A percentile compares a stretch with the other conserved stretches of the same genome.
phyloP scores from a whole-genome alignment of 2,113 vertebrate genomes.

The Nothocercus julius region DNA sequence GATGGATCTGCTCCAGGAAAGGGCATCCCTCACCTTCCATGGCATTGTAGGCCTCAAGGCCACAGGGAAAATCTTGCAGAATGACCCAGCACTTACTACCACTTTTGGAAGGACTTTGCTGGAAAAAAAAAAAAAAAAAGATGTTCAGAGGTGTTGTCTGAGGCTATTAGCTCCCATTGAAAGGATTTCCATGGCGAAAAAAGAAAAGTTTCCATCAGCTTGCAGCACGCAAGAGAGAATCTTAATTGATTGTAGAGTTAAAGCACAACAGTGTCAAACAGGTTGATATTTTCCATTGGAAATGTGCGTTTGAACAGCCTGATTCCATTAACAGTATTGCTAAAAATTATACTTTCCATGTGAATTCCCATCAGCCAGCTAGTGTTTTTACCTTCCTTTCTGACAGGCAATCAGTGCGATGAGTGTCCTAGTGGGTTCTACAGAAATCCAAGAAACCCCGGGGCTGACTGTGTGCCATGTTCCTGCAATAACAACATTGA shows the following conservation, averaged over 20 bases:
- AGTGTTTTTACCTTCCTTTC: not conserved
- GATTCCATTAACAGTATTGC: not conserved
- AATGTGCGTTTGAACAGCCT: not conserved
- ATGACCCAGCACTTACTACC: not conserved
- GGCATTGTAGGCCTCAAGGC: not conserved
- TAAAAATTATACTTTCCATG: not conserved
- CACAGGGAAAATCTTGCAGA: not conserved
- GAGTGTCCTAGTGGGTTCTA: constrained; percentile 84
- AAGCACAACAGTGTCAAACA: not conserved
- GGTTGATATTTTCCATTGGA: not conserved
- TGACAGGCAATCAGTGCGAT: constrained; percentile 81
- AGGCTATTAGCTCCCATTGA: not conserved
- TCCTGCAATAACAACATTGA: constrained; percentile 86
- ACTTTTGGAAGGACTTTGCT: not conserved
- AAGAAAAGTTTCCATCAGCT: not conserved
- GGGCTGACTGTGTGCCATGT: constrained; percentile 75
- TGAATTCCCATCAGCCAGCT: constrained; percentile 6
- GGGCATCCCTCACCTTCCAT: not conserved
- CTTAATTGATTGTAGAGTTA: not conserved
- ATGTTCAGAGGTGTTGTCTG: not conserved
- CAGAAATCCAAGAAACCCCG: constrained; percentile 66
- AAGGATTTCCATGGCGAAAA: not conserved
- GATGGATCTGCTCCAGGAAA: not conserved
- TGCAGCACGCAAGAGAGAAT: not conserved
- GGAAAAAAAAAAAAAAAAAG: not conserved